A percentile compares a stretch with the other conserved stretches of the same genome.
phyloP scores from a whole-genome alignment of 2,888 invertebrate species.

The Neoaliturus tenellus region DNA sequence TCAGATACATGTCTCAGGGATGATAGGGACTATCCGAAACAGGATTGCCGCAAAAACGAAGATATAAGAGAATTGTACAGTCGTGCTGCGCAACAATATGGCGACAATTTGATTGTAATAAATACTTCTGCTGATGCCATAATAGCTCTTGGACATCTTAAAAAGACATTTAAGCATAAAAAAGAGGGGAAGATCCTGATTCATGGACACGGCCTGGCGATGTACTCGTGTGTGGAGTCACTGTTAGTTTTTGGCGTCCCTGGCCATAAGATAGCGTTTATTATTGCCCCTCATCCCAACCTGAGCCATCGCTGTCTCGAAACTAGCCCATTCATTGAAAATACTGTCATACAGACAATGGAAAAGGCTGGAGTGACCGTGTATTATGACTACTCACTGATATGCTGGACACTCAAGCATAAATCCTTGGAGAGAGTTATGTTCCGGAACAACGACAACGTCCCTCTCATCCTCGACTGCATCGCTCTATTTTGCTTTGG shows the following conservation, averaged over 20 bases:
- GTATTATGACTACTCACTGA: background rate
- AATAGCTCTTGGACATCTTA: background rate
- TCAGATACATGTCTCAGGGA: background rate
- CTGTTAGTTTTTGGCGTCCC: slow-evolving; percentile 17
- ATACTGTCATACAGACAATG: background rate
- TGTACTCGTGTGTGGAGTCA: slow-evolving; percentile 2
- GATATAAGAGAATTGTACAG: background rate
- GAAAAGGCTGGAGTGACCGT: slow-evolving; percentile 15
- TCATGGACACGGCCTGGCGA: background rate
- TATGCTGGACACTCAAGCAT: slow-evolving; percentile 14
- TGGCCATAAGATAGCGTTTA: slow-evolving; percentile 2
- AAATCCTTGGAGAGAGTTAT: background rate
- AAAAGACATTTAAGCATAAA: background rate
- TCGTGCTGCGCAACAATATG: background rate
- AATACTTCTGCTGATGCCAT: slow-evolving; percentile 17
- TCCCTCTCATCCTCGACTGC: slow-evolving; percentile 2
- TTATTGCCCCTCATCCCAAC: background rate
- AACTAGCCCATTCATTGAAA: background rate
- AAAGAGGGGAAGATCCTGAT: slow-evolving; percentile 17
- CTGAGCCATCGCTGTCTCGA: background rate
- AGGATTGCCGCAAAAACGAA: background rate
- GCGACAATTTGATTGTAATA: slow-evolving; percentile 6
- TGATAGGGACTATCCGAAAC: background rate
- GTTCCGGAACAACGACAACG: background rate
- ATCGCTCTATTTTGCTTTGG: slow-evolving; percentile 18